Conservation (phyloP, 37 sponge, comb jelly and placozoan species). For the Bolinopsis microptera region DNA sequence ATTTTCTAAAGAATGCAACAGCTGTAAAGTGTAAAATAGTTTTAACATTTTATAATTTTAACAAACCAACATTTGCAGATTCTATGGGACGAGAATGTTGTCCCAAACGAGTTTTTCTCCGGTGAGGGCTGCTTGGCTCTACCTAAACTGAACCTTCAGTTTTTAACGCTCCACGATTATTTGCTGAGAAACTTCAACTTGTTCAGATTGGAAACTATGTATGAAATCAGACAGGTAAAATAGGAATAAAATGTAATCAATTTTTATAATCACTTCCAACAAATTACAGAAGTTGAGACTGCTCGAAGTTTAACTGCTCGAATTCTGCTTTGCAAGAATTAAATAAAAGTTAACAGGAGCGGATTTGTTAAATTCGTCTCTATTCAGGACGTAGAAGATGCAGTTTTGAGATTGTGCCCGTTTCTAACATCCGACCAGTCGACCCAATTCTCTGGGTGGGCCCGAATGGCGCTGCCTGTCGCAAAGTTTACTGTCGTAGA, state of each 20-base stretch:
- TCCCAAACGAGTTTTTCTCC: slow-evolving; percentile 86
- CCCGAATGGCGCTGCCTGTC: slow-evolving; percentile 90
- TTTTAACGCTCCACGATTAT: slow-evolving; percentile 97
- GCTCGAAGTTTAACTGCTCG: not conserved
- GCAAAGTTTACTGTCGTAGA: slow-evolving; percentile 80
- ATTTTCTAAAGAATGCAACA: too few species aligned
- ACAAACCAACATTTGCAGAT: slow-evolving; percentile 72
- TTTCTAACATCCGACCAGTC: slow-evolving; percentile 81
- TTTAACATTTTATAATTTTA: too few species aligned
- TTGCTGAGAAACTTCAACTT: slow-evolving; percentile 88
- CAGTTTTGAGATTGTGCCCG: slow-evolving; percentile 84
- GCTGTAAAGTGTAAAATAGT: too few species aligned
- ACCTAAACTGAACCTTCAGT: slow-evolving; percentile 99
- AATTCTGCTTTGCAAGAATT: not conserved
- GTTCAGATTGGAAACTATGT: slow-evolving; percentile 95
- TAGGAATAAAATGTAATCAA: too few species aligned
- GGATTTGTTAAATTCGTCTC: not conserved
- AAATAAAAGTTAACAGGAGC: not conserved
- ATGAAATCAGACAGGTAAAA: slow-evolving; percentile 68
- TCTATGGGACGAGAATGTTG: slow-evolving; percentile 92
- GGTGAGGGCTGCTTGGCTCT: slow-evolving; percentile 87
- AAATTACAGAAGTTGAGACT: not conserved
- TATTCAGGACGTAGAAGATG: slow-evolving; percentile 85
- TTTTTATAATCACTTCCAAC: not conserved
- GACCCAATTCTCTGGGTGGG: slow-evolving; percentile 94